Base-by-base conservation (phyloP, 2,797 vertebrate genomes). In the Pteropus rufus region DNA sequence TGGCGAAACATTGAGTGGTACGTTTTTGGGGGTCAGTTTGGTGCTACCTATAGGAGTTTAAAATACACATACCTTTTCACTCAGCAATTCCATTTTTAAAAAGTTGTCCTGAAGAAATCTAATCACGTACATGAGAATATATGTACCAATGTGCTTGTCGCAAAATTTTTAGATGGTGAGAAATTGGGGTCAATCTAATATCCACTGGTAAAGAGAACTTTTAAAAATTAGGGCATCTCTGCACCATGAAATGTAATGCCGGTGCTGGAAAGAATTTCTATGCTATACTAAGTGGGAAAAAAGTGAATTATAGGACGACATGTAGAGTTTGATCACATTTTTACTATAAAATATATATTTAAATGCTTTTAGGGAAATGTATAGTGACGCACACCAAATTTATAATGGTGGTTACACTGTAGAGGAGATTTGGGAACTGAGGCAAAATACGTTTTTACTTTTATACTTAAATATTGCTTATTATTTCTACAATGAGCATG, bases 291-390 rank as follows among this genome's bases (percentile, higher is more conserved):
- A 56, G 49, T 31, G 21, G 62, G 44, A 93, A 77, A 77, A 34
- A 86, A 58, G 67, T 39, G 81, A 92, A 18, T 80, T 75, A 52
- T 10, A 75, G n/a, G 36, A 88, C 18, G 84, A 52, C 10, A 41
- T 36, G 14, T 15, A 54, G 14, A 73, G 4, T 92, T 72, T 81
- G 56, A 79, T 15, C 7, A 15, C 9, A 73, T 90, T 77, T 93
- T 95, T 83, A 85, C 76, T 72, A 41, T 19, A 31, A 87, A 84
- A 94, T 60, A 89, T 60, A 58, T 64, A 26, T 89, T 65, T 82
- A 89, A 70, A n/a, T 84, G 29, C 16, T 72, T 54, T 62, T 7
- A 62, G 18, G 64, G 15, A 95, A 86, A 49, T 69, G 1, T 52
- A n/a, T 41, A 46, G 7, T 77, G 19, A 65, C 24, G 8, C 4